phyloP scores from a whole-genome alignment of 2,888 invertebrate genomes.

The Coenonympha glycerion region DNA sequence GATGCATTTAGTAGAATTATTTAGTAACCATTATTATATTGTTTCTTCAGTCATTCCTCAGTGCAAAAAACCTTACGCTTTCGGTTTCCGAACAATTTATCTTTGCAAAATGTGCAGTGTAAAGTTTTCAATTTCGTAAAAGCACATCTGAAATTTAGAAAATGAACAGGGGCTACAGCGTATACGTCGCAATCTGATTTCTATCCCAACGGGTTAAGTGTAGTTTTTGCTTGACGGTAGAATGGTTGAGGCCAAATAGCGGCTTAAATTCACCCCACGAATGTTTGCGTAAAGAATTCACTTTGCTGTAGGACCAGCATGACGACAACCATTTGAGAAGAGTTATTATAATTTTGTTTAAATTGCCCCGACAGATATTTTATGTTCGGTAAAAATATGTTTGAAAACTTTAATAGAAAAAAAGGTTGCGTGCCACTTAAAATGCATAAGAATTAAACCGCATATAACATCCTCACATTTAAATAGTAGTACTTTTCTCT shows the following conservation, averaged over 20 bases:
- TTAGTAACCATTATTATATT: neutral
- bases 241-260: slow-evolving; percentile 18
- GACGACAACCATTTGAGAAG: slow-evolving; percentile 39
- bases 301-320: slow-evolving; percentile 46
- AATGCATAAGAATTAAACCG: no score
- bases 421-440: no score
- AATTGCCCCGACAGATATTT: slow-evolving; percentile 20
- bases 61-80: neutral
- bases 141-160: slow-evolving; percentile 46
- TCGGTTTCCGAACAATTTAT: slow-evolving; percentile 1
- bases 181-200: neutral
- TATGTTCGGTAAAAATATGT: no score
- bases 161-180: slow-evolving; percentile 30
- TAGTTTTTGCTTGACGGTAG: neutral
- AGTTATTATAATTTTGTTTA: slow-evolving; percentile 1
- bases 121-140: slow-evolving; percentile 52
- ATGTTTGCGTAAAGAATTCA: slow-evolving; percentile 55
- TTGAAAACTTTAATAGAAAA: no score
- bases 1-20: neutral
- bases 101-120: slow-evolving; percentile 11
- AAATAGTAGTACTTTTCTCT: no score
- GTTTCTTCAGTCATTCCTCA: neutral
- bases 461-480: no score
- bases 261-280: slow-evolving; percentile 35
- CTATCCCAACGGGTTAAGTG: neutral